These are phyloP conservation scores for Formica aserva DNA, from an alignment of 2,888 invertebrate species.

Conservation along the genomic window DNA sequence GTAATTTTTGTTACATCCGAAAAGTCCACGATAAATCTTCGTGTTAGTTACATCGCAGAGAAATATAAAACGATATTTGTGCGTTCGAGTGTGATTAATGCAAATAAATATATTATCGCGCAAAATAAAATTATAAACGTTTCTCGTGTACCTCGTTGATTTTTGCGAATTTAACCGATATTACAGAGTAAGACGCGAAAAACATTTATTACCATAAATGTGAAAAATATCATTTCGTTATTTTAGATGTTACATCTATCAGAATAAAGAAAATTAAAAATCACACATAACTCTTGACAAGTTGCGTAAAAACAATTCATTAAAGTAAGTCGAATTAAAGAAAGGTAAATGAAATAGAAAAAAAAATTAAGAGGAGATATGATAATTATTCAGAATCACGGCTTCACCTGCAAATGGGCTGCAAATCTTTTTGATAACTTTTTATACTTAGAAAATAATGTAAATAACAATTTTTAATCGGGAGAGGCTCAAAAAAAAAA, in stretches of 20 bases:
- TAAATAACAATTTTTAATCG: too few species aligned
- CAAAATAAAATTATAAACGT: slow-evolving; percentile 10
- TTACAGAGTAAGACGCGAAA: background rate
- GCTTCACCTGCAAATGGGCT: too few species aligned
- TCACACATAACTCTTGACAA: background rate
- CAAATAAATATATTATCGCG: background rate
- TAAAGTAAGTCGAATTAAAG: background rate
- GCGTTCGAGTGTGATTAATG: slow-evolving; percentile 10
- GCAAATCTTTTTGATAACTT: too few species aligned
- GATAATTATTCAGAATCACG: too few species aligned
- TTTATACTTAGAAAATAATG: too few species aligned
- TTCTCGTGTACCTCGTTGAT: slow-evolving; percentile 30
- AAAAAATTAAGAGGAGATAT: background rate
- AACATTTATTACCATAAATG: background rate
- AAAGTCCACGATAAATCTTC: slow-evolving; percentile 12
- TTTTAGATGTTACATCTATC: background rate
- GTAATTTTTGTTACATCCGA: slow-evolving; percentile 30
- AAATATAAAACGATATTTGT: slow-evolving; percentile 26
- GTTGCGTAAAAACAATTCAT: background rate
- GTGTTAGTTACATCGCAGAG: slow-evolving; percentile 11
- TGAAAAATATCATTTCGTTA: background rate
- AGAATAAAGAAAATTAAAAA: slow-evolving; percentile 5
- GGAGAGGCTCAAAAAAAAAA: too few species aligned
- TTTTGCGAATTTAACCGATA: slow-evolving; percentile 20
- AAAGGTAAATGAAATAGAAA: background rate